A percentile compares a stretch with the other conserved stretches of the same genome.
Conservation (phyloP, 1,140 invertebrate species). For the Stegodyphus mimosarum region DNA sequence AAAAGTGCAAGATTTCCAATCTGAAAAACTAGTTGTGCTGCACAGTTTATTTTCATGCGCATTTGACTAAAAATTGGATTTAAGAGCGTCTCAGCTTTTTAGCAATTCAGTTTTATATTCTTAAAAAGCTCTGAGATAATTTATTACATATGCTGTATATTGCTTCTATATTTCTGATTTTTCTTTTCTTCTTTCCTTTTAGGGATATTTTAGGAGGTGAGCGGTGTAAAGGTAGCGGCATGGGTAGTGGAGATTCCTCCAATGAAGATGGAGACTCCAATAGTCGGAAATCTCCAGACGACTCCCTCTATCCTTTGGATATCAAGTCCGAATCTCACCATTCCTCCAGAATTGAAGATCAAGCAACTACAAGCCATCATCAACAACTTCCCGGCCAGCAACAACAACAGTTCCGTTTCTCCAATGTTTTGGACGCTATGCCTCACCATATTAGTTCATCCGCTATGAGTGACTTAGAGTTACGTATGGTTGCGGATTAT, state of each 20-base stretch:
- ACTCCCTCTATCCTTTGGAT: conserved; percentile 31
- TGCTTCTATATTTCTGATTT: not conserved
- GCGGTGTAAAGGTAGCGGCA: conserved; percentile 14
- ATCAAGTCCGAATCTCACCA: conserved; percentile 38
- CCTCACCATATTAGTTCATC: conserved; percentile 12
- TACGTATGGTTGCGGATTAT: conserved; percentile 46
- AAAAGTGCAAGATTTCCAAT: no score
- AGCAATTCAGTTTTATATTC: no score
- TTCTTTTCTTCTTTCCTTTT: not conserved
- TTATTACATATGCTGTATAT: no score
- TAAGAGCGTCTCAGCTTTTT: no score
- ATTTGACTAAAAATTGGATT: no score
- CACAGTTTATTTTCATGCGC: no score
- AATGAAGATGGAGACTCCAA: conserved; percentile 48
- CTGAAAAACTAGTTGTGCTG: no score
- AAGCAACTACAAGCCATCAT: conserved; percentile 26
- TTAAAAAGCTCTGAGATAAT: no score
- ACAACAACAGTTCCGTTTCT: conserved; percentile 31
- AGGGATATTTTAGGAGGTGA: conserved; percentile 44
- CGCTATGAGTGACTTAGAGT: conserved; percentile 35
- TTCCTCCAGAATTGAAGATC: conserved; percentile 17
- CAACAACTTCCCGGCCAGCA: conserved; percentile 8
- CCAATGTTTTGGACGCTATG: conserved; percentile 23
- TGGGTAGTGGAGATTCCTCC: conserved; percentile 37
- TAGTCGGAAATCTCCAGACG: conserved; percentile 36